phyloP scores from a whole-genome alignment of 1,140 invertebrate genomes.

The Lepidurus arcticus region DNA sequence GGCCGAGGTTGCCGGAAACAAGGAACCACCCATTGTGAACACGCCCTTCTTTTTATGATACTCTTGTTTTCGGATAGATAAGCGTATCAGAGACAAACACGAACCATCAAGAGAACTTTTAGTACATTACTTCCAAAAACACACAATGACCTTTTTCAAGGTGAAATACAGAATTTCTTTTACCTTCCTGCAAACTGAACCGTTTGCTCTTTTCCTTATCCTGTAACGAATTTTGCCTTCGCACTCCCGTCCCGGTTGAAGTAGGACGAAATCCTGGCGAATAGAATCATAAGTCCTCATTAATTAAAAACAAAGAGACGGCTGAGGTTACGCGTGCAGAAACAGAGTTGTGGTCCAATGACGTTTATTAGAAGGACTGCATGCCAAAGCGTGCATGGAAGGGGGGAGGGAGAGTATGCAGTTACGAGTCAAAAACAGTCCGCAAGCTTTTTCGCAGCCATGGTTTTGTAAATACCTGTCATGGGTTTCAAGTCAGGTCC shows the following conservation, averaged over 20 bases:
- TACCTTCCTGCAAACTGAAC: slow-evolving; percentile 32
- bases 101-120: too few species aligned
- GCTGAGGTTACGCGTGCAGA: slow-evolving; percentile 24
- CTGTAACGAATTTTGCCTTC: slow-evolving; percentile 33
- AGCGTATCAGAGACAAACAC: background rate
- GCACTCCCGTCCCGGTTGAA: slow-evolving; percentile 16
- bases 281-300: slow-evolving; percentile 6
- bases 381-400: background rate
- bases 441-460: background rate
- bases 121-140: background rate
- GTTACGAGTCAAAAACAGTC: too few species aligned
- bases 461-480: slow-evolving; percentile 34
- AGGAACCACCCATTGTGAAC: slow-evolving; percentile 1
- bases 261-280: background rate
- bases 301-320: background rate
- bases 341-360: slow-evolving; percentile 12
- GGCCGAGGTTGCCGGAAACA: background rate
- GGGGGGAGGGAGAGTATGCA: too few species aligned
- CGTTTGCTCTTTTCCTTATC: slow-evolving; percentile 32
- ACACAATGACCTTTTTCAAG: background rate
- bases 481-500: slow-evolving; percentile 33
- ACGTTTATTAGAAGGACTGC: background rate
- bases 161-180: background rate
- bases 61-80: background rate
- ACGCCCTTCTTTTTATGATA: slow-evolving; percentile 12